Percentiles rank a stretch among this genome's conserved stretches.
Conservation (phyloP, 2,797 vertebrate genomes). For the Syngnathus rostellatus region DNA sequence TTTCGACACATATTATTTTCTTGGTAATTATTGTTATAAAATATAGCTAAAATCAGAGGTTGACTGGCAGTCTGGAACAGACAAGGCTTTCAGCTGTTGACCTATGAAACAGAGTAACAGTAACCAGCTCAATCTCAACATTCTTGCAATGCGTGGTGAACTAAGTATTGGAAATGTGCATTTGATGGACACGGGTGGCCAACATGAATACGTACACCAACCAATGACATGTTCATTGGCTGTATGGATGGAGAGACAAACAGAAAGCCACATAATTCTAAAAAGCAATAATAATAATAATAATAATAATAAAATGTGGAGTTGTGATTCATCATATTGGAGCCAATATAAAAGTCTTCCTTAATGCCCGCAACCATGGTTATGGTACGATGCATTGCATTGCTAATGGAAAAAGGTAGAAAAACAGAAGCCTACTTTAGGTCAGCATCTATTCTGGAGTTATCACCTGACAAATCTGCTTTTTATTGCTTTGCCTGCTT, state of each 20-base stretch:
- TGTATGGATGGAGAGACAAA: neutral
- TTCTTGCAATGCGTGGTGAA: neutral
- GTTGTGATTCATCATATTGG: neutral
- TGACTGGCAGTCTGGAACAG: no score
- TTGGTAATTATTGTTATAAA: no score
- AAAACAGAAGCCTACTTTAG: neutral
- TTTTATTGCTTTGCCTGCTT: slow-evolving; percentile 16
- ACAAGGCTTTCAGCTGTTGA: no score
- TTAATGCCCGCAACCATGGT: neutral
- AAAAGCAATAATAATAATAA: neutral
- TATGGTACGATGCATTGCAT: neutral
- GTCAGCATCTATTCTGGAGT: slow-evolving; percentile 17
- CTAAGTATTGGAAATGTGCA: neutral
- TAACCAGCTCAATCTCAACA: neutral
- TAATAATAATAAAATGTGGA: neutral
- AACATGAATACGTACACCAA: neutral
- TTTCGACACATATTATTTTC: no score
- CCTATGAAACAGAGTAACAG: neutral
- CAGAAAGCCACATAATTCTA: neutral
- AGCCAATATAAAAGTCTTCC: neutral
- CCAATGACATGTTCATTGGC: neutral
- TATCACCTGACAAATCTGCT: slow-evolving; percentile 13
- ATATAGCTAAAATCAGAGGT: no score
- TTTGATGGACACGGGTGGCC: neutral
- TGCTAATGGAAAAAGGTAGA: neutral